Evolutionary conservation across 64 coral and sea anemone species (phyloP), one percentile per base, ranked within the genome.

Genomic region (Pocillopora verrucosa): DNA sequence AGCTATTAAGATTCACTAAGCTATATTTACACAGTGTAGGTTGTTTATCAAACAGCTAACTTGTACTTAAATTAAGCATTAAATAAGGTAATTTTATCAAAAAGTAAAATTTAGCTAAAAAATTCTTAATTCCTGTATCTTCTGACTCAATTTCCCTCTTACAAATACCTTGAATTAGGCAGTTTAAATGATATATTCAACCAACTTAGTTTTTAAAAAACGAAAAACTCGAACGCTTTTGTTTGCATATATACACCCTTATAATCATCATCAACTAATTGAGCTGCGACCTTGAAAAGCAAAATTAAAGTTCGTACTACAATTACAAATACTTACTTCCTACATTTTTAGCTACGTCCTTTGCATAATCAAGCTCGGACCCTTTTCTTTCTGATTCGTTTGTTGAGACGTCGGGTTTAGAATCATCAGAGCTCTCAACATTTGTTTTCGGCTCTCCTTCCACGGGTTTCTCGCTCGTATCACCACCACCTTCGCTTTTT

Each of bases 311-410:
- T 24, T 5, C 0, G 9, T 5, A 25, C n/a, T 24, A 6, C 25
- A 70, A 63, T 15, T 51, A 2, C 4, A 63, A 63, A 63, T 34
- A 93, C 96, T 93, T 95, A 99, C 97, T 99, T 88, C 97, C 97
- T 65, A 99, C 83, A 80, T 99, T 99, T 69, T 99, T 99, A 9
- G 97, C 97, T 68, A 99, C 59, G 60, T 95, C 97, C 59, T 95
- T 98, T 22, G 94, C 97, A 91, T 92, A 95, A 78, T 99, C 97
- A 7, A 93, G 65, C 60, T 95, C 97, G 63, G 92, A 90, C 36
- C 36, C 22, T 17, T 77, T 77, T 10, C 38, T 56, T 5, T 56
- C 41, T 11, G 11, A 17, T 36, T 22, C 1, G 19, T 85, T 85
- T 25, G 17, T 72, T 56, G 11, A 30, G 30, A 30, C 25, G 35